Evolutionary conservation across 1,140 invertebrate genomes (phyloP), one percentile per base, ranked within the genome.

Genomic region (Tetranychus urticae): DNA sequence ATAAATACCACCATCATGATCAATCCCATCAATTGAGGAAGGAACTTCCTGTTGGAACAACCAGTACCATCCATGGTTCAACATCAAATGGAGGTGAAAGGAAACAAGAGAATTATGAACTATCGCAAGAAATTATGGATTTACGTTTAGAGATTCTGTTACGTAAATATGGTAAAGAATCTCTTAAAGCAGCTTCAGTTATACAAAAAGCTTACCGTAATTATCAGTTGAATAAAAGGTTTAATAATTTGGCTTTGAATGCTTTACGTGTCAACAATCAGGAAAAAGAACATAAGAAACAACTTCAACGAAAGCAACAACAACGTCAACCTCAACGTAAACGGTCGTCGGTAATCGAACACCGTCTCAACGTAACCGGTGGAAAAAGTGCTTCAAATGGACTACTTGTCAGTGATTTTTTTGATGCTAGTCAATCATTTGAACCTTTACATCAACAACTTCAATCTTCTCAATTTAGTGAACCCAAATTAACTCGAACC

Each of bases 81-180:
- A 42, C 39, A 42, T 6, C 39, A 6, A 42, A 42, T 42, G 39
- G 39, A 42, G 45, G 36, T 35, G 31, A 55, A 5, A 13, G 34
- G 31, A 14, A 60, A n/a, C 48, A 10, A 23, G 8, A 39, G 37
- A 33, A 8, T 6, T 97, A 97, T 78, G 91, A 97, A 75, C 77
- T 97, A 68, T 93, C 89, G 47, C 88, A 94, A 77, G 90, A 96
- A 72, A 77, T 97, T 39, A 77, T 92, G 62, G 90, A 93, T 70
- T 93, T 93, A 73, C 88, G 93, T 77, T 84, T 92, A 63, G 90
- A 94, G 76, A 84, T 94, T 76, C 73, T 96, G 66, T 89, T 96
- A 74, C 74, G 88, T 63, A 88, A 91, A 70, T 96, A 96, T 78
- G 92, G 91, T 42, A 68, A 71, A 34, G 37, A 36, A 39, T 34